These are phyloP conservation scores for Dynastes hyllus DNA, from an alignment of 2,888 invertebrate species.

Conservation along the genomic window DNA sequence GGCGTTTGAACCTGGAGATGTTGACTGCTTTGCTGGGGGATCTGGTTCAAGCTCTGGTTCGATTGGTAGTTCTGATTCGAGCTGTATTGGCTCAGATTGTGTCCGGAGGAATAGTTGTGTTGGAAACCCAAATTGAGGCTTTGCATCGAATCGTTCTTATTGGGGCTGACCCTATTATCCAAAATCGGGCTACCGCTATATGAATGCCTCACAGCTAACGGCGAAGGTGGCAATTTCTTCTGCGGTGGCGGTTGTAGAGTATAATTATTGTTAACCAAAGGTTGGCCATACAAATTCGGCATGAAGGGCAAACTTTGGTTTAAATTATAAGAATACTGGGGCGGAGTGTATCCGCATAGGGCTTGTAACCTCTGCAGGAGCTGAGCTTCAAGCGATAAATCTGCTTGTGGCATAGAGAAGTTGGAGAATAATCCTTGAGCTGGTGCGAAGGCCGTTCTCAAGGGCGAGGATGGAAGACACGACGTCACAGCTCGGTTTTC, in stretches of 20 bases:
- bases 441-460: slow-evolving; percentile 64
- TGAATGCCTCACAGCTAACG: slow-evolving; percentile 65
- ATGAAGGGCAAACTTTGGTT: slow-evolving; percentile 59
- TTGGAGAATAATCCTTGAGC: slow-evolving; percentile 63
- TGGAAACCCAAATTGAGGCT: slow-evolving; percentile 46
- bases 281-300: slow-evolving; percentile 61
- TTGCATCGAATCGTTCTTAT: slow-evolving; percentile 62
- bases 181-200: slow-evolving; percentile 63
- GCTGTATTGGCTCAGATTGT: slow-evolving; percentile 53
- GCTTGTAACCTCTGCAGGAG: slow-evolving; percentile 73
- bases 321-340: slow-evolving; percentile 61
- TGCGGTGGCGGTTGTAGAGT: slow-evolving; percentile 67
- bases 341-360: slow-evolving; percentile 70
- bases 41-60: slow-evolving; percentile 48
- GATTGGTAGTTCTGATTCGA: slow-evolving; percentile 52
- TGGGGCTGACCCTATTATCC: slow-evolving; percentile 62
- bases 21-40: slow-evolving; percentile 54
- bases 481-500: slow-evolving; percentile 68
- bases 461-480: slow-evolving; percentile 67
- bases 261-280: slow-evolving; percentile 65
- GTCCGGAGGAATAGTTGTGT: slow-evolving; percentile 53
- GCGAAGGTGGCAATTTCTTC: slow-evolving; percentile 66
- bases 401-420: slow-evolving; percentile 63
- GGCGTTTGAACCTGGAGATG: slow-evolving; percentile 54
- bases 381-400: slow-evolving; percentile 69